Base-by-base conservation (phyloP, 1,140 invertebrate species). In the Papilio polyxenes region DNA sequence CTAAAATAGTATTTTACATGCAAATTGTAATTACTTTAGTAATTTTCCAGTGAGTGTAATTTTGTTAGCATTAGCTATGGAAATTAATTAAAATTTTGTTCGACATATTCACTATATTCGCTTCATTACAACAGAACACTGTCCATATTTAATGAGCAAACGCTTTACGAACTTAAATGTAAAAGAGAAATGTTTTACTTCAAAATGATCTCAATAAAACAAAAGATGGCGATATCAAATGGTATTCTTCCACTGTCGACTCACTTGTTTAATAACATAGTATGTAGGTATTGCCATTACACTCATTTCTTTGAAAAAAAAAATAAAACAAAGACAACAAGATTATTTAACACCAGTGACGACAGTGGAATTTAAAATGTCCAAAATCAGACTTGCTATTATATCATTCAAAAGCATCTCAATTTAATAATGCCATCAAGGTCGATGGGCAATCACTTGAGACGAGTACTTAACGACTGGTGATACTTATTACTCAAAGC, bases 81-180 rank as follows among this genome's bases (percentile, higher is more conserved):
- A 51, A 77, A 51, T 51, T 77, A 77, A 77, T 77, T 77, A 53
- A 77, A 77, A 56, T 23, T 77, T 31, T 13, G 44, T 77, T 77
- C 75, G 49, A 77, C 75, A 53, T 77, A 75, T 17, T 75, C 23
- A 31, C n/a, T 77, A 31, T 23, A 77, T 49, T 49, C 48, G 48
- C 44, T 75, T 72, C 31, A 72, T 72, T 72, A 72, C 11, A 17
- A 13, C 13, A 37, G 59, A 72, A 40, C 65, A 69, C 11, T 69
- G 65, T 69, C 11, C 4, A 31, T 31, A 31, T 59, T 65, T 37
- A 37, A 69, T 37, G 23, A 69, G 6, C 65, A 37, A 31, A 31
- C 65, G 11, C 4, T 69, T 37, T 69, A 31, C 10, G 15, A 37
- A 31, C 31, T 37, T 0, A 59, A 59, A 59, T 20, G 56, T 59